phyloP scores from a whole-genome alignment of 2,113 vertebrate genomes.

The Empidonax traillii region DNA sequence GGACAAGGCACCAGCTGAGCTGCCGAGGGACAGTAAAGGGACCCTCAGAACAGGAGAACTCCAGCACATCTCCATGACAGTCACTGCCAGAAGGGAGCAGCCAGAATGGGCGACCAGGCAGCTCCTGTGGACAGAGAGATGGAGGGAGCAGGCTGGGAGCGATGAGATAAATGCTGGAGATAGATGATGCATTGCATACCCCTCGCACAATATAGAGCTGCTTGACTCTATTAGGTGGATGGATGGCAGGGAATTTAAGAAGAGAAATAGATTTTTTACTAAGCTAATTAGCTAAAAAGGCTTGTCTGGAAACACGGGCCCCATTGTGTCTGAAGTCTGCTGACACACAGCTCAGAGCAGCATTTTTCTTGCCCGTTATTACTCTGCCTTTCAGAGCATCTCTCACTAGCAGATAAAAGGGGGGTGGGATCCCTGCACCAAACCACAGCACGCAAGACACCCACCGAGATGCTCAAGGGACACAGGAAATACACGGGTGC shows the following conservation, averaged over 20 bases:
- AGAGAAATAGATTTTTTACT: conserved; percentile 60
- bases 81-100: background rate
- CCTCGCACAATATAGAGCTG: conserved; percentile 16
- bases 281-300: conserved; percentile 63
- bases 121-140: background rate
- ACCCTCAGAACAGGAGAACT: background rate
- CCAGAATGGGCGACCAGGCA: background rate
- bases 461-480: background rate
- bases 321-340: conserved; percentile 54
- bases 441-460: background rate
- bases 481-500: rapidly evolving
- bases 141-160: background rate
- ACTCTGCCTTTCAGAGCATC: conserved; percentile 5
- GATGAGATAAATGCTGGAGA: background rate
- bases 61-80: background rate
- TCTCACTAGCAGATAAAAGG: background rate
- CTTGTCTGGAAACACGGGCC: conserved; percentile 46
- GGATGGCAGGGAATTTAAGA: conserved; percentile 54
- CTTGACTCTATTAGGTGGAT: conserved; percentile 46
- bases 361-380: conserved; percentile 41
- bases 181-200: conserved; percentile 34
- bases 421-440: background rate
- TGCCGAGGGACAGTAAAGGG: background rate
- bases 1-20: rapidly evolving
- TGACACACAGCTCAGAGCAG: background rate